phyloP scores from a whole-genome alignment of 2,797 vertebrate genomes.

The Danio jaintianensis region DNA sequence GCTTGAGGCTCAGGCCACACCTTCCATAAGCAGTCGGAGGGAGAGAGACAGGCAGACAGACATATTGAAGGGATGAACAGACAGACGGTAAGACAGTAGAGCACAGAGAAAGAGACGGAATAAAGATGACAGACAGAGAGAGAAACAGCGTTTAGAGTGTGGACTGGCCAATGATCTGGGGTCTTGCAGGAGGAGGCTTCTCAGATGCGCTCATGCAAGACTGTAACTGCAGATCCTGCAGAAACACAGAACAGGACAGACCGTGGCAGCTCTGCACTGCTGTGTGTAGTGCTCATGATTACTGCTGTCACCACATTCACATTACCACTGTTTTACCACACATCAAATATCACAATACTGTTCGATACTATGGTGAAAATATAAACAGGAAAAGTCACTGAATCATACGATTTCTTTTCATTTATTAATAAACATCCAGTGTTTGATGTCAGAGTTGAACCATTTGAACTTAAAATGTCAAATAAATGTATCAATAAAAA shows the following conservation, averaged over 20 bases:
- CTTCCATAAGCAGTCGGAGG: constrained; percentile 35
- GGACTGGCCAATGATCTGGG: constrained; percentile 62
- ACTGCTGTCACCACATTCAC: too few species aligned
- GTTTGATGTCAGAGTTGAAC: too few species aligned
- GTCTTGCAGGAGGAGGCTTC: constrained; percentile 51
- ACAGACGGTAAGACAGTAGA: constrained; percentile 1
- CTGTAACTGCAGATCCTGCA: constrained; percentile 65
- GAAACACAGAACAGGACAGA: constrained; percentile 61
- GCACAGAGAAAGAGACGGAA: constrained; percentile 31
- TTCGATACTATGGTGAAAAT: too few species aligned
- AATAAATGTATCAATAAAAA: too few species aligned
- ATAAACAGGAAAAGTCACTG: too few species aligned
- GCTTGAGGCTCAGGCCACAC: constrained; percentile 48
- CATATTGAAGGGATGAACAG: background rate
- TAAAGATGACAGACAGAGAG: constrained; percentile 44
- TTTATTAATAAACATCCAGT: too few species aligned
- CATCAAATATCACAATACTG: too few species aligned
- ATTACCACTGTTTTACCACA: too few species aligned
- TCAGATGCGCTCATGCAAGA: constrained; percentile 48
- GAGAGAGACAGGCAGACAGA: constrained; percentile 26
- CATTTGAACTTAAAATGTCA: too few species aligned
- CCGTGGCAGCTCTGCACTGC: constrained; percentile 24
- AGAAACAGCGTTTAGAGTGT: constrained; percentile 61
- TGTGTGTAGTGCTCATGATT: background rate
- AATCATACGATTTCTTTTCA: too few species aligned